Evolutionary conservation across 2,113 vertebrate genomes (phyloP).

Genomic region (Machaerirhynchus nigripectus): DNA sequence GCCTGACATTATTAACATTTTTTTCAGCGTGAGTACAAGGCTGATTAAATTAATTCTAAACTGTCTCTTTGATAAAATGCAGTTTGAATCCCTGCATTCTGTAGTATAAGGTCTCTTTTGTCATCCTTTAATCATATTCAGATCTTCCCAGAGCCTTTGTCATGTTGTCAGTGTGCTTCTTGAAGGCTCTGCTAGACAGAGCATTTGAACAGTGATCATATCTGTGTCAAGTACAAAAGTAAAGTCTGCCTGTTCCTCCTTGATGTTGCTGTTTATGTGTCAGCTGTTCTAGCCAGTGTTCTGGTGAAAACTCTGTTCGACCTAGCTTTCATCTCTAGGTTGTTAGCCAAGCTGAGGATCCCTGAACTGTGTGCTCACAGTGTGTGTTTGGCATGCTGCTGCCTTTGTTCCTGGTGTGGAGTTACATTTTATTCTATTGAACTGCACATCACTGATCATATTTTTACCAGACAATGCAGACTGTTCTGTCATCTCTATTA

Average conservation of each 20-base stretch:
- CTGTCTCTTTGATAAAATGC: slow-evolving; percentile 34
- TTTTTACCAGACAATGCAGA: neutral
- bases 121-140: slow-evolving; percentile 29
- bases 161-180: neutral
- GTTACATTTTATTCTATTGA: neutral
- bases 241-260: neutral
- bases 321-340: neutral
- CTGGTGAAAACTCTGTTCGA: neutral
- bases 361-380: neutral
- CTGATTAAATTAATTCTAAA: slow-evolving; percentile 25
- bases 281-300: neutral
- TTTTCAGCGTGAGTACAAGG: neutral
- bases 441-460: neutral
- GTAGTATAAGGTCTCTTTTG: slow-evolving; percentile 18
- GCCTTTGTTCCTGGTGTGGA: neutral
- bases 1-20: neutral
- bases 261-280: neutral
- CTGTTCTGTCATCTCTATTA: neutral
- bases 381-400: neutral
- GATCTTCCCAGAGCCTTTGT: neutral
- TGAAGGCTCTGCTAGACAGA: neutral
- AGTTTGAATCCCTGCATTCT: neutral
- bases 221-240: neutral
- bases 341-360: neutral
- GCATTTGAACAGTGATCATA: neutral